Evolutionary conservation across 2,888 invertebrate species (phyloP), one percentile per base, ranked within the genome.

Genomic region (Vanessa cardui): DNA sequence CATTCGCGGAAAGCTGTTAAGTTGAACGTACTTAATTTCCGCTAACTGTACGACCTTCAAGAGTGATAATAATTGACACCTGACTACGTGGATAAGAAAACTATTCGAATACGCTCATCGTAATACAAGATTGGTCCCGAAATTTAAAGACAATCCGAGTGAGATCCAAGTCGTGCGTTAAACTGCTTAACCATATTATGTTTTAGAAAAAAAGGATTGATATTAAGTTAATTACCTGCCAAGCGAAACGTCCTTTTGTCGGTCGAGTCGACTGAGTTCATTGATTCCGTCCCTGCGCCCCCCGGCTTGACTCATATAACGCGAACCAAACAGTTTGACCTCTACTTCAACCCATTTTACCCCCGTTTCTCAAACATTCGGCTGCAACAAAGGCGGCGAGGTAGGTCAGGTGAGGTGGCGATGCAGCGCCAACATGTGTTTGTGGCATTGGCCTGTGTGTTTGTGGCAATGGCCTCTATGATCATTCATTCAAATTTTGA

Each of bases 171-270:
- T 60, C 62, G 61, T 61, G 63, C 49, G 54, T 62, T 71, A 63
- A 69, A 71, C 68, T 72, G 66, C 61, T 72, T 66, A 67, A 72
- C 62, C 62, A 68, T 59, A 68, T 70, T 63, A 60, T 64, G 64
- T 64, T 72, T 70, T 68, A 73, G 64, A 71, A 76, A 76, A 81
- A 84, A 80, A 79, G 81, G 84, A 86, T 87, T 87, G 86, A 88
- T 90, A 90, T 90, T 89, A 86, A 88, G 84, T 88, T 91, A 90
- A 91, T 91, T 90, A 91, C 90, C 89, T 90, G 88, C 80, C 85
- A 84, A 82, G 82, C 87, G 82, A 87, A 90, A 86, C 89, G 90
- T 89, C 90, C 90, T 89, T 85, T 91, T 90, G 90, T 89, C 90
- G 89, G 90, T 83, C 89, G 88, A 81, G 81, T 84, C 85, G 78